These are phyloP conservation scores for Enhydra lutris DNA, from an alignment of 2,113 vertebrate genomes.

Conservation along the genomic window DNA sequence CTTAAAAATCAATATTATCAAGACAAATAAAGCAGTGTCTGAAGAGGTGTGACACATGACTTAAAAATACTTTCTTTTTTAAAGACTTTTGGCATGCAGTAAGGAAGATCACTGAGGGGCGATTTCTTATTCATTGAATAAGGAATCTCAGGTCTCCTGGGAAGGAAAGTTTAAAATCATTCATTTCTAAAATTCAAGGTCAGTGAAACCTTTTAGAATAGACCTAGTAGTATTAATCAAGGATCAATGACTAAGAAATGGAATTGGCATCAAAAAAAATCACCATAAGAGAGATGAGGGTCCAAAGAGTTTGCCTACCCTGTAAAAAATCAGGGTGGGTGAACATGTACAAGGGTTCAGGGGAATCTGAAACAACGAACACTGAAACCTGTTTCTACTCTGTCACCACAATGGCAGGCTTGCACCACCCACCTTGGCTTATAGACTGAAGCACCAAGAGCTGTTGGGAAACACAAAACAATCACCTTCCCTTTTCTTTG, in stretches of 20 bases:
- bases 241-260: not conserved
- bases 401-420: fast-evolving
- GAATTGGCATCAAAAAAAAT: not conserved
- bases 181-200: not conserved
- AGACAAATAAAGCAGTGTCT: not conserved
- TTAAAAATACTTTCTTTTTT: not conserved
- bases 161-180: not conserved
- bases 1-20: not conserved
- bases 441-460: fast-evolving
- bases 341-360: fast-evolving
- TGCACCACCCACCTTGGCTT: fast-evolving
- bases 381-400: not conserved
- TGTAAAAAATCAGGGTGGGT: not conserved
- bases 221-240: not conserved
- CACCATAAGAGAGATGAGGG: not conserved
- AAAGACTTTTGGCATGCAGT: not conserved
- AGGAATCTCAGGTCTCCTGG: not conserved
- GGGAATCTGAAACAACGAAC: not conserved
- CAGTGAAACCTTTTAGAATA: not conserved
- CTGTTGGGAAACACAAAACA: not conserved
- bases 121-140: not conserved
- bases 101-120: not conserved
- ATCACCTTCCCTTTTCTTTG: not conserved
- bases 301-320: not conserved
- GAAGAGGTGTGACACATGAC: not conserved